Conservation (phyloP, 1,140 invertebrate genomes). For the Papilio polyxenes region DNA sequence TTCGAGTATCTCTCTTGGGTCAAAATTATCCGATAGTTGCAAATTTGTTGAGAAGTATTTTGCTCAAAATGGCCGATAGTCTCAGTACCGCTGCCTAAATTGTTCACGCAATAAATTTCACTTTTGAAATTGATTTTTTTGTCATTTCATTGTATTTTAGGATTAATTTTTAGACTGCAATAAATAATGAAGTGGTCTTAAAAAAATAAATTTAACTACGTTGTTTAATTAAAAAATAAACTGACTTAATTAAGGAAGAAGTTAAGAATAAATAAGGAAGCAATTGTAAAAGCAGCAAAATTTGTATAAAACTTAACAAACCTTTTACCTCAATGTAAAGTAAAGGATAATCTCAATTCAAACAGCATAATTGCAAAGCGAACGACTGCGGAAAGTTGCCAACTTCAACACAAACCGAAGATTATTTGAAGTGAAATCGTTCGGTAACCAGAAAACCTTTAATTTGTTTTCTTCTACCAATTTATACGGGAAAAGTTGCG, state of each 20-base stretch:
- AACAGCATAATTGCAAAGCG: slow-evolving; percentile 21
- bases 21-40: slow-evolving; percentile 66
- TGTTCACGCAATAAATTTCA: slow-evolving; percentile 30
- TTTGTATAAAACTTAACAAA: slow-evolving; percentile 11
- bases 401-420: slow-evolving; percentile 22
- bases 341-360: slow-evolving; percentile 18
- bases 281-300: slow-evolving; percentile 2
- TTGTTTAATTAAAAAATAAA: not conserved
- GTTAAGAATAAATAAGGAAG: not conserved
- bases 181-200: no score
- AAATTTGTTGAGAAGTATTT: slow-evolving; percentile 57
- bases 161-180: no score
- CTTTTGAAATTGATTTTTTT: not conserved
- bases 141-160: not conserved
- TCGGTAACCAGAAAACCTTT: not conserved
- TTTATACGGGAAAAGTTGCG: not conserved
- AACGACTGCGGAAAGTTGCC: not conserved
- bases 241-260: not conserved
- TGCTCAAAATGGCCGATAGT: slow-evolving; percentile 66
- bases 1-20: slow-evolving; percentile 62
- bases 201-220: no score
- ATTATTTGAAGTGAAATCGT: slow-evolving; percentile 24
- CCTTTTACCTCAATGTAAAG: slow-evolving; percentile 1
- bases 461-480: slow-evolving; percentile 14
- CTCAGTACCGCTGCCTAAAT: slow-evolving; percentile 52